Base-by-base conservation (phyloP, 2,888 invertebrate genomes). In the Acrocyrtus sp. region DNA sequence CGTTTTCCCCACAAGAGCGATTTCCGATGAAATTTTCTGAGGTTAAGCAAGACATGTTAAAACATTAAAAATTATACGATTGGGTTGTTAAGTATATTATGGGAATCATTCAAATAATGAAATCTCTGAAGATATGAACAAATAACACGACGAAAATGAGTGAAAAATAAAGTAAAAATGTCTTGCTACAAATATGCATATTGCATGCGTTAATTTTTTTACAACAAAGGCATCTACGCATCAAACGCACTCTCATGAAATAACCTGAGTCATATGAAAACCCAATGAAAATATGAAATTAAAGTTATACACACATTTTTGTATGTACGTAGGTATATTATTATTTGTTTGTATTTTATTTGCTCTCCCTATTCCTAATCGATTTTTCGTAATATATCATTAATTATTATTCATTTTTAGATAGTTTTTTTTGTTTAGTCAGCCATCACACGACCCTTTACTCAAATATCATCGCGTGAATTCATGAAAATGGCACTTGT, bases 401-500 rank as follows among this genome's bases (percentile, higher is more conserved):
- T 34, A 34, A 34, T 8, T 34, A 34, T 5, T 12, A 8, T 34
- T 34, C 34, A 34, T 34, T 34, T 34, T 34, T 34, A 34, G 34
- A n/a, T n/a, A n/a, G n/a, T n/a, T n/a, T n/a, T n/a, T n/a, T n/a
- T n/a, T 50, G 34, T 61, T 50, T 70, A 70, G 15, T 56, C 57
- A 63, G 62, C 70, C 70, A 62, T 51, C 24, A 39, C 21, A 61
- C 45, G 68, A 68, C 60, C 47, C 58, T 12, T 34, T 34, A 34
- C 6, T 34, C 12, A 34, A 12, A 12, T 34, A 34, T 8, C 5
- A 34, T 12, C 5, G 34, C 12, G 34, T 27, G 45, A 34, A 39
- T 48, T 69, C 56, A 47, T 56, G 41, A 62, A 34, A 34, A 69
- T 69, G 69, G 69, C 69, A 69, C 69, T 69, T 60, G 34, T 53